Percentiles rank a stretch among this genome's conserved stretches.
Evolutionary conservation across 2,797 vertebrate species (phyloP).

Genomic region (Acanthurus lineatus): DNA sequence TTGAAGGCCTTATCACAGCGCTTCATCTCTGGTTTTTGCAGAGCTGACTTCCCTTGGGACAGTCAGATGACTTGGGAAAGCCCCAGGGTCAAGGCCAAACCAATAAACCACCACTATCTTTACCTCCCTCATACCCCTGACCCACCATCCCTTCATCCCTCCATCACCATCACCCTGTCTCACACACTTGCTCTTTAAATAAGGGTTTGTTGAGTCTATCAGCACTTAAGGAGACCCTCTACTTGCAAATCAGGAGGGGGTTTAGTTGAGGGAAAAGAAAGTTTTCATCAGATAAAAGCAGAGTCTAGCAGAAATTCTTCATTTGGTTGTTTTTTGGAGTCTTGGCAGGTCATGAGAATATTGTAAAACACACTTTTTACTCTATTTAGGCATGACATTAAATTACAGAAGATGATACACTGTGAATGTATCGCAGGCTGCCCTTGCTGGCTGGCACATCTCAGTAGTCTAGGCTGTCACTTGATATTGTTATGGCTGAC

Average conservation of each 20-base stretch:
- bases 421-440: too few species aligned
- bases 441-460: too few species aligned
- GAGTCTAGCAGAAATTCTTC: constrained; percentile 60
- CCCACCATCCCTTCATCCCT: constrained; percentile 44
- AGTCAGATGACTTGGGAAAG: constrained; percentile 58
- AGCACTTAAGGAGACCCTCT: constrained; percentile 44
- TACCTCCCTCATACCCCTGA: constrained; percentile 55
- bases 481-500: too few species aligned
- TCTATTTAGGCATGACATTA: too few species aligned
- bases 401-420: too few species aligned
- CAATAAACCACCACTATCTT: constrained; percentile 77
- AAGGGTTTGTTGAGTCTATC: constrained; percentile 84
- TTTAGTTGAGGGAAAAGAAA: constrained; percentile 36
- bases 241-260: constrained; percentile 44
- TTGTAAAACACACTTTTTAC: too few species aligned
- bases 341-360: constrained; percentile 24
- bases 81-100: constrained; percentile 72
- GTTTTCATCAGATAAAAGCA: constrained; percentile 76
- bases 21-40: constrained; percentile 63
- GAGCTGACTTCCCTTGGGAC: constrained; percentile 52
- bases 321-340: constrained; percentile 49
- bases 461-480: too few species aligned
- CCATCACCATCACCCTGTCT: constrained; percentile 38
- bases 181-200: constrained; percentile 73
- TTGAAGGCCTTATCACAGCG: constrained; percentile 66